Base-by-base conservation (phyloP, 2,888 invertebrate genomes). In the Phoronis australis region DNA sequence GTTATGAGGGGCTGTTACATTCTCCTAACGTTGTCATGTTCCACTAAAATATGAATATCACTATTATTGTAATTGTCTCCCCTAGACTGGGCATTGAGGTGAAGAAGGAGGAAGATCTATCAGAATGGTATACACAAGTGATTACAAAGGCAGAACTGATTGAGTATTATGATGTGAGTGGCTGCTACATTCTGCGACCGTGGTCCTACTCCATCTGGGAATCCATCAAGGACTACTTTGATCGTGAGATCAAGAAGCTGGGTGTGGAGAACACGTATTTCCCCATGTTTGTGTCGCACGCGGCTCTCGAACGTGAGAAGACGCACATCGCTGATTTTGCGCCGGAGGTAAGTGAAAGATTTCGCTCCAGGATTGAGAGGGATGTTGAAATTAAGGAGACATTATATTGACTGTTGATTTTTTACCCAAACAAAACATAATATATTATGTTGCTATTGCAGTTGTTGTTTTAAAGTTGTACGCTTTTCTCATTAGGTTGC, bases 201-300 rank as follows among this genome's bases (percentile, higher is more conserved):
- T 97, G 97, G 96, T 87, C 96, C 12, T 99, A 85, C 78, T 84
- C 88, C 50, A 90, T 99, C 65, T 99, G 99, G 99, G 95, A 97
- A 70, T 71, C 78, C 0, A 93, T 99, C 53, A 85, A 86, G 63
- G 83, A 83, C 47, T 96, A 87, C 84, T 87, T 99, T 60, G 91
- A 91, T 72, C 73, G 67, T 0, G 85, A 89, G 77, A 93, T 97
- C 62, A 90, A 90, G 71, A 86, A 87, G 65, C 79, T 94, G 26
- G 99, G 94, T 1, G 95, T 99, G 4, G 87, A 93, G 72, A 96
- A 99, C 74, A 90, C 92, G 62, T 99, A 97, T 75, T 99, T 99
- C 79, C 99, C 99, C 0, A 93, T 99, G 71, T 99, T 99, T 73
- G 99, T 99, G 0, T 94, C 96, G 0, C 78, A 84, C 71, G 81